Percentiles rank a stretch among this genome's conserved stretches.
phyloP scores from a whole-genome alignment of 2,888 invertebrate species.

The Hanleya hanleyi region DNA sequence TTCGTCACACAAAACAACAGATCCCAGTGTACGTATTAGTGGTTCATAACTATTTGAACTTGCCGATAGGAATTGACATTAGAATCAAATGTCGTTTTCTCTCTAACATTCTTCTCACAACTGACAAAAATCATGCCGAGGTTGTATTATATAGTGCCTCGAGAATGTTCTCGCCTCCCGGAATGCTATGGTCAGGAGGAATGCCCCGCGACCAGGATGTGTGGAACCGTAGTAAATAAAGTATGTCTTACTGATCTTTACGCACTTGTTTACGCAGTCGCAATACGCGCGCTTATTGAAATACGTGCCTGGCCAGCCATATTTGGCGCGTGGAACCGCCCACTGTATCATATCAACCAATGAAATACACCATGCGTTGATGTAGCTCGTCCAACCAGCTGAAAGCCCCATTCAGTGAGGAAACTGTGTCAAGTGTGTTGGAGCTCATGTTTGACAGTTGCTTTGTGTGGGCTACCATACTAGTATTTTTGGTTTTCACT shows the following conservation, averaged over 20 bases:
- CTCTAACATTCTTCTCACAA: no score
- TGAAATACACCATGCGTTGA: no score
- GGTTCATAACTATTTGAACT: no score
- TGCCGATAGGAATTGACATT: no score
- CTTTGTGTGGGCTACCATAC: background rate
- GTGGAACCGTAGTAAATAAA: constrained; percentile 9
- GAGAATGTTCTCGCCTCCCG: background rate
- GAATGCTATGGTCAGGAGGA: background rate
- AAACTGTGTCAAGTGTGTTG: constrained; percentile 4
- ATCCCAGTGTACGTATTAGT: no score
- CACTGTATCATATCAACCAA: background rate
- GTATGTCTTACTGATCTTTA: no score
- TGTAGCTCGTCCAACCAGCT: background rate
- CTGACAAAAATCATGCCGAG: no score
- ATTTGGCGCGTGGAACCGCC: background rate
- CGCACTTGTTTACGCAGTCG: no score
- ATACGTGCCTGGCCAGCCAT: background rate
- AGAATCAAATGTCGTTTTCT: no score
- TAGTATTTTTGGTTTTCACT: background rate
- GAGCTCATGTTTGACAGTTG: background rate
- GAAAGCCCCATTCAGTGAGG: background rate
- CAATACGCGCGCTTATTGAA: background rate
- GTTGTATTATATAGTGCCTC: background rate
- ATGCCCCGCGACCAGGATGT: background rate
- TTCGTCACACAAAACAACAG: no score